Conservation (phyloP, 2,888 invertebrate species). For the Agriopis marginaria region DNA sequence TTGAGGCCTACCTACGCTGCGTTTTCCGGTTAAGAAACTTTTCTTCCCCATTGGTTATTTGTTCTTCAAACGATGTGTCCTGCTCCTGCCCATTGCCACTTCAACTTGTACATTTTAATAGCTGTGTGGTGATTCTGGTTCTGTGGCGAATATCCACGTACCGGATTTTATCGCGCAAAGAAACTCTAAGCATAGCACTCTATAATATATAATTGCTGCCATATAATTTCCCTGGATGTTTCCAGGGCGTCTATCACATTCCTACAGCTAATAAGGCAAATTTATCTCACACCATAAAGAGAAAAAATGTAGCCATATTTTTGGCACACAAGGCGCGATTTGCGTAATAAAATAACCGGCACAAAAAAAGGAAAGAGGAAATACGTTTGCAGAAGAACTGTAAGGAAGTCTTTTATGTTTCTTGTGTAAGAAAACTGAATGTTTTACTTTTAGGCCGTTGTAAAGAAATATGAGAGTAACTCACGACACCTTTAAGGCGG, state of each 20-base stretch:
- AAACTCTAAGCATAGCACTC: no score
- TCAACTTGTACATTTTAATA: no score
- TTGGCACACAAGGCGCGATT: slow-evolving; percentile 24
- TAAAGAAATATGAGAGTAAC: background rate
- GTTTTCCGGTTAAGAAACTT: no score
- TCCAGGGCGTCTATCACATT: slow-evolving; percentile 7
- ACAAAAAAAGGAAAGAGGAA: slow-evolving; percentile 21
- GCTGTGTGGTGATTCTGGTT: no score
- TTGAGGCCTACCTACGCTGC: no score
- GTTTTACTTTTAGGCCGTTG: slow-evolving; percentile 9
- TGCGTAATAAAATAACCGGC: slow-evolving; percentile 28
- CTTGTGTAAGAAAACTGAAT: slow-evolving; percentile 9
- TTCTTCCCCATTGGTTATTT: no score
- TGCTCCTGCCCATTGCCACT: no score
- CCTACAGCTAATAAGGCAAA: slow-evolving; percentile 15
- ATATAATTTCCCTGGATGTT: background rate
- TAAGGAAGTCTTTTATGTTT: slow-evolving; percentile 19
- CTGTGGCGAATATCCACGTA: no score
- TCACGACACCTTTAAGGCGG: background rate
- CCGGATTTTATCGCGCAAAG: no score
- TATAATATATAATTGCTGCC: background rate
- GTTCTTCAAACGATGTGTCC: no score
- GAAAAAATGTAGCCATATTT: slow-evolving; percentile 23
- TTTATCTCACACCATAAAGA: slow-evolving; percentile 26
- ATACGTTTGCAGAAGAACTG: slow-evolving; percentile 22